A percentile compares a stretch with the other conserved stretches of the same genome.
These are phyloP conservation scores for Vultur gryphus DNA, from an alignment of 2,797 vertebrate species.

Conservation along the genomic window DNA sequence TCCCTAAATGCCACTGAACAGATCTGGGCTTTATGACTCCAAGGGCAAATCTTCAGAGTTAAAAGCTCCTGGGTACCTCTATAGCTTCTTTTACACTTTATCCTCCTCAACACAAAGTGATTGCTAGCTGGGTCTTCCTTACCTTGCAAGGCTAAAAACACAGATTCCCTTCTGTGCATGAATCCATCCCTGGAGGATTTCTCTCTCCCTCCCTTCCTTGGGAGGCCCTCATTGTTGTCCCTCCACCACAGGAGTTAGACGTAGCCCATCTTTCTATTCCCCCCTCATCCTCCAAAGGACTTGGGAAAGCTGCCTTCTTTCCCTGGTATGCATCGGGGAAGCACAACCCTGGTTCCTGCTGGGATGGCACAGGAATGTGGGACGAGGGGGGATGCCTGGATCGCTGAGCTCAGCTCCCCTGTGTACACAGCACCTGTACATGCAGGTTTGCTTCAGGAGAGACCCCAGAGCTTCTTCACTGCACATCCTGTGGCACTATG, in stretches of 20 bases:
- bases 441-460: background rate
- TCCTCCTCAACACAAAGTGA: background rate
- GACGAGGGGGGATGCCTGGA: background rate
- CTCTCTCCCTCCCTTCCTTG: background rate
- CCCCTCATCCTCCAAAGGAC: background rate
- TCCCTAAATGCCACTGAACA: background rate
- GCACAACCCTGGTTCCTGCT: background rate
- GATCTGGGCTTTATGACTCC: background rate
- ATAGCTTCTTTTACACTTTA: background rate
- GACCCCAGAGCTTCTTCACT: background rate
- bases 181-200: background rate
- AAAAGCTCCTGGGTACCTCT: background rate
- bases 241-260: background rate
- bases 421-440: accelerated
- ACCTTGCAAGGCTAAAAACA: background rate
- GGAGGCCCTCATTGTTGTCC: background rate
- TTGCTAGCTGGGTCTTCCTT: background rate
- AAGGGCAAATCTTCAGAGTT: background rate
- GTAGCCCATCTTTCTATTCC: background rate
- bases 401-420: background rate
- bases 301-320: background rate
- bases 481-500: background rate
- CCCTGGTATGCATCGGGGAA: background rate
- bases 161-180: background rate
- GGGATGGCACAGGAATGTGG: background rate